phyloP scores from a whole-genome alignment of 2,888 invertebrate species.

The Chirona hameri region DNA sequence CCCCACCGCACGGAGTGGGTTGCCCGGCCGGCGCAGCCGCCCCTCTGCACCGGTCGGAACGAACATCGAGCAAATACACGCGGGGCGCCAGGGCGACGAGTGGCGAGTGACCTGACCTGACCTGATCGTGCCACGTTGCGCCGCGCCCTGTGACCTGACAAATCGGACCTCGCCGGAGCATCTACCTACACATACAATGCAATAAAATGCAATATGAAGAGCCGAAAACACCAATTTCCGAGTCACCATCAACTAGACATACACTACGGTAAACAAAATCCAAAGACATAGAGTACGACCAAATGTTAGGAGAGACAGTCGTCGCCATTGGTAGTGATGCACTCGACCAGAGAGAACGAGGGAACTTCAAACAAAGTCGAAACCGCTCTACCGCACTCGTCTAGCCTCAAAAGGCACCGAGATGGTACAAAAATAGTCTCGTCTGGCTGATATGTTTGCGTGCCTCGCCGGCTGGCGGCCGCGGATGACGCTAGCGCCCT shows the following conservation, averaged over 20 bases:
- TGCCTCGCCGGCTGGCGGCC: background rate
- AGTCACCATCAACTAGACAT: background rate
- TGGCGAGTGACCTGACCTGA: too few relatives aligned
- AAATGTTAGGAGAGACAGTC: background rate
- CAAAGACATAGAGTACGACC: background rate
- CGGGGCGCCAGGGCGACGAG: background rate
- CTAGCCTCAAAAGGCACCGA: constrained; percentile 25
- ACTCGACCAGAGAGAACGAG: background rate
- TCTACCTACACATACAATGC: background rate
- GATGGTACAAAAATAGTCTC: constrained; percentile 26
- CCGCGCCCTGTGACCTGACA: constrained; percentile 3
- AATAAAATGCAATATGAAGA: constrained; percentile 8
- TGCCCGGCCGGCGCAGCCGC: background rate
- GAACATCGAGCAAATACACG: background rate
- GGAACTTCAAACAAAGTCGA: background rate
- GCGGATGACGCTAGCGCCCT: background rate
- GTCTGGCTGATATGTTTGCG: constrained; percentile 13
- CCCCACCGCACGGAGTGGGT: background rate
- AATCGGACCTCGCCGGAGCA: background rate
- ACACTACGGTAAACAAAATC: background rate
- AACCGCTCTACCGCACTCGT: background rate
- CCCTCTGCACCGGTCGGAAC: too few relatives aligned
- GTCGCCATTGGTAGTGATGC: background rate
- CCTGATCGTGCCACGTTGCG: too few relatives aligned
- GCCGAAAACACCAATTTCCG: background rate